phyloP scores from a whole-genome alignment of 2,797 vertebrate genomes.

The Tiaroga cobitis region DNA sequence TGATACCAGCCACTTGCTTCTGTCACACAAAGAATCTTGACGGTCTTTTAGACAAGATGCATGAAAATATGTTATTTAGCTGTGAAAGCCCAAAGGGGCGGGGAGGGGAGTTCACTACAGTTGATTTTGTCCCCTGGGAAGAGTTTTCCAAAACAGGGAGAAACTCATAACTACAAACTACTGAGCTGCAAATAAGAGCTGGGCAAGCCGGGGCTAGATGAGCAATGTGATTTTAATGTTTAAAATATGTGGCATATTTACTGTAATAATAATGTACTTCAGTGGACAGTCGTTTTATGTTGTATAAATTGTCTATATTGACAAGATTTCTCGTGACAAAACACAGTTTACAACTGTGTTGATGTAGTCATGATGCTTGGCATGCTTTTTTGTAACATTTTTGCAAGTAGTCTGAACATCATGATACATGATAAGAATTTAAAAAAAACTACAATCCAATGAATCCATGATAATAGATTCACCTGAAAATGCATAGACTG shows the following conservation, averaged over 20 bases:
- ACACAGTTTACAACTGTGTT: neutral
- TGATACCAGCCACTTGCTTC: neutral
- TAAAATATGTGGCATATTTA: neutral
- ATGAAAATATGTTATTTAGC: constrained; percentile 20
- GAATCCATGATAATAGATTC: neutral
- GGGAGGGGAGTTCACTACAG: constrained; percentile 23
- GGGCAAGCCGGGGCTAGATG: neutral
- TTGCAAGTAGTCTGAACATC: neutral
- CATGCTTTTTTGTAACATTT: neutral
- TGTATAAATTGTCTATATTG: neutral
- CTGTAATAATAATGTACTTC: neutral
- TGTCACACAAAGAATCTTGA: neutral
- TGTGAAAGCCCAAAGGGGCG: constrained; percentile 30
- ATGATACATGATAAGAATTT: neutral
- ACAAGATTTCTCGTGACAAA: neutral
- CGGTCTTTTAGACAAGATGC: neutral
- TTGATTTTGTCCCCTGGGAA: constrained; percentile 41
- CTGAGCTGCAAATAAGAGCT: constrained; percentile 1
- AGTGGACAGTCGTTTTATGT: neutral
- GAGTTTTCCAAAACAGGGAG: constrained; percentile 40
- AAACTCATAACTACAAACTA: constrained; percentile 36
- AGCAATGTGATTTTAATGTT: neutral
- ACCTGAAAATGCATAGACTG: neutral
- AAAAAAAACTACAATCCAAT: neutral
- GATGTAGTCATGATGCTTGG: neutral